These are phyloP conservation scores for Platorchestia sp. DNA, from an alignment of 1,140 invertebrate species.

Conservation along the genomic window DNA sequence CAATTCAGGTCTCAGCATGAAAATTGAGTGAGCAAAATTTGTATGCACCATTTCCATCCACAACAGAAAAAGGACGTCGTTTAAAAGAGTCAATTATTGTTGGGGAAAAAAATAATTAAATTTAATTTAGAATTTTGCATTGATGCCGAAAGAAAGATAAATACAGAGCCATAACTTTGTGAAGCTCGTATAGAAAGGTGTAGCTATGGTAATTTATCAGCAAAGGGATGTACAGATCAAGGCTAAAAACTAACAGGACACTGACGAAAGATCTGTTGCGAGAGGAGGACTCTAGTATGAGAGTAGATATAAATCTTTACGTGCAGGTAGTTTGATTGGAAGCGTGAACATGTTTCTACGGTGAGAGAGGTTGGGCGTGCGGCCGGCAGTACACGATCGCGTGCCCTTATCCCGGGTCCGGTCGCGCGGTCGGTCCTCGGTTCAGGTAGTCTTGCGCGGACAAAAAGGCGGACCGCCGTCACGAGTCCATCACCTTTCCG, in stretches of 20 bases:
- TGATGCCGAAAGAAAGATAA: background rate
- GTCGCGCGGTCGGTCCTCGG: background rate
- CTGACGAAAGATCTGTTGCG: background rate
- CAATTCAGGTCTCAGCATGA: background rate
- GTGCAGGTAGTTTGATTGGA: slow-evolving; percentile 26
- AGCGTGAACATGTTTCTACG: slow-evolving; percentile 34
- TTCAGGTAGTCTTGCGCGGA: slow-evolving; percentile 28
- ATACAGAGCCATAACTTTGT: background rate
- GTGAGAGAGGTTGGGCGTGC: background rate
- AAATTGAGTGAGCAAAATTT: background rate
- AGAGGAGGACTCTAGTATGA: background rate
- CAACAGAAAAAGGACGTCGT: background rate
- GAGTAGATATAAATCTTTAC: slow-evolving; percentile 34
- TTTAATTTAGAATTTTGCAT: background rate
- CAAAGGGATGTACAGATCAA: background rate
- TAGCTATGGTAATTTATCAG: background rate
- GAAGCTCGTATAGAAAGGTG: background rate
- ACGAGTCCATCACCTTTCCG: slow-evolving; percentile 51
- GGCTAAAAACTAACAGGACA: background rate
- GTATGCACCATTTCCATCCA: background rate
- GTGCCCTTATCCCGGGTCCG: slow-evolving; percentile 28
- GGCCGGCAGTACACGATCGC: slow-evolving; percentile 6
- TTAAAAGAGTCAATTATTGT: background rate
- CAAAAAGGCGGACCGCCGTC: slow-evolving; percentile 32
- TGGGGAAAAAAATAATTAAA: background rate